phyloP scores from a whole-genome alignment of 2,113 vertebrate species.

The Plectropomus leopardus region DNA sequence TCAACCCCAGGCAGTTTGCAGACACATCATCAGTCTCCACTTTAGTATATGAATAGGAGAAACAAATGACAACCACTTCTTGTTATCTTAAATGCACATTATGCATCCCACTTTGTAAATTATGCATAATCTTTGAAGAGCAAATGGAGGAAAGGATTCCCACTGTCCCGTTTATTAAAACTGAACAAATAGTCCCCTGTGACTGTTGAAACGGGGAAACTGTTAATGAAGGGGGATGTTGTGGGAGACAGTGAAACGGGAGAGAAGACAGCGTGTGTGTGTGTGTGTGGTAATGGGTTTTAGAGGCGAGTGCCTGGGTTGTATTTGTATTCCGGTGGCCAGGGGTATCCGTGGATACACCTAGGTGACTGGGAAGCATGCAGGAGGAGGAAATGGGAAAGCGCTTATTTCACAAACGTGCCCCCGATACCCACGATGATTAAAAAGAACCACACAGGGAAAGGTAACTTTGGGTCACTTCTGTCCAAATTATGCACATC shows the following conservation, averaged over 20 bases:
- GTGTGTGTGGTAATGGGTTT: slow-evolving; percentile 67
- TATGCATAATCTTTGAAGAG: slow-evolving; percentile 27
- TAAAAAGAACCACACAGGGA: slow-evolving; percentile 71
- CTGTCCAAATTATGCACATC: slow-evolving; percentile 45
- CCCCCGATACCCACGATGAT: slow-evolving; percentile 80
- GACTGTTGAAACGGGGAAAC: slow-evolving; percentile 84
- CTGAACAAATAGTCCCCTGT: slow-evolving; percentile 80
- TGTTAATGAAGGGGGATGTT: slow-evolving; percentile 73
- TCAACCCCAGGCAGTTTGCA: neutral
- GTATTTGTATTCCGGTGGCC: slow-evolving; percentile 91
- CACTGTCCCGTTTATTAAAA: slow-evolving; percentile 53
- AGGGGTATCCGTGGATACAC: slow-evolving; percentile 93
- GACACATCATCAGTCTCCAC: neutral
- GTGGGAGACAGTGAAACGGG: slow-evolving; percentile 63
- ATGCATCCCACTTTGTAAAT: slow-evolving; percentile 23
- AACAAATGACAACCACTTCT: neutral
- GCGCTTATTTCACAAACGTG: slow-evolving; percentile 79
- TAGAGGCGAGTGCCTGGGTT: slow-evolving; percentile 74
- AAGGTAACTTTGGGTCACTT: slow-evolving; percentile 80
- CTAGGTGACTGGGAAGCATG: slow-evolving; percentile 91
- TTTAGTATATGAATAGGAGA: neutral
- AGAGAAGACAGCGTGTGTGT: slow-evolving; percentile 60
- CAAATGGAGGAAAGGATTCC: slow-evolving; percentile 33
- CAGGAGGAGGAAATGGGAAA: slow-evolving; percentile 86
- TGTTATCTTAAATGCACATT: neutral